These are phyloP conservation scores for Caiman crocodilus DNA, from an alignment of 2,797 vertebrate species.

Conservation along the genomic window DNA sequence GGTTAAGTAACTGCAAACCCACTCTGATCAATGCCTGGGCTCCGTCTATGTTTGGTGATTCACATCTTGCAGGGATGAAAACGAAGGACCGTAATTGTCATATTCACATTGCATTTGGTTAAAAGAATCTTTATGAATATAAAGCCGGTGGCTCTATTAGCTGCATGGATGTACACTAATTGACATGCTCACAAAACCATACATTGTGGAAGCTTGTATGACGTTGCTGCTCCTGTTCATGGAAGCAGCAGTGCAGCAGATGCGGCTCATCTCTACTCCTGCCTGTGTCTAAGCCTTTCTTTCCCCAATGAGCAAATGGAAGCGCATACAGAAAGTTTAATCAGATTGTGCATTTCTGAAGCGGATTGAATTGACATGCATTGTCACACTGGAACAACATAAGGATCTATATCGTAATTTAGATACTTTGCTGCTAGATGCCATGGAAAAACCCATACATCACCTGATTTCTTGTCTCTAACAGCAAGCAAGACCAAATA, in stretches of 20 bases:
- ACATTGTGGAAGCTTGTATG: fast-evolving
- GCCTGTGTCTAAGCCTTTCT: not conserved
- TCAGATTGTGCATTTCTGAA: conserved; percentile 24
- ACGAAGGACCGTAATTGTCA: fast-evolving
- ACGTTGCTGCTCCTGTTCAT: not conserved
- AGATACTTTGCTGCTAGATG: conserved; percentile 42
- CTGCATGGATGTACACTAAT: fast-evolving
- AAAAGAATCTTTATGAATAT: not conserved
- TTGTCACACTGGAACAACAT: conserved; percentile 32
- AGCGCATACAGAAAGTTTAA: conserved; percentile 2
- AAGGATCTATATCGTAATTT: not conserved
- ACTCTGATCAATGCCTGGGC: not conserved
- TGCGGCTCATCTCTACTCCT: not conserved
- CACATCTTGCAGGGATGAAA: fast-evolving
- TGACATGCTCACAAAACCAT: fast-evolving
- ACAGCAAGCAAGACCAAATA: conserved; percentile 32
- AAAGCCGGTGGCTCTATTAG: not conserved
- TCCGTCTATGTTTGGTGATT: not conserved
- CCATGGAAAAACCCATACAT: conserved; percentile 49
- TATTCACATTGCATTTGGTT: not conserved
- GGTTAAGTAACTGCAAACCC: not conserved
- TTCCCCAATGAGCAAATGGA: conserved; percentile 15
- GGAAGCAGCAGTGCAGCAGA: fast-evolving
- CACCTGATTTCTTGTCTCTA: conserved; percentile 52
- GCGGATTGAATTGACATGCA: conserved; percentile 62